Percentiles rank a stretch among this genome's conserved stretches.
These are phyloP conservation scores for Keiferia lycopersicella DNA, from an alignment of 2,888 invertebrate genomes.

Conservation along the genomic window DNA sequence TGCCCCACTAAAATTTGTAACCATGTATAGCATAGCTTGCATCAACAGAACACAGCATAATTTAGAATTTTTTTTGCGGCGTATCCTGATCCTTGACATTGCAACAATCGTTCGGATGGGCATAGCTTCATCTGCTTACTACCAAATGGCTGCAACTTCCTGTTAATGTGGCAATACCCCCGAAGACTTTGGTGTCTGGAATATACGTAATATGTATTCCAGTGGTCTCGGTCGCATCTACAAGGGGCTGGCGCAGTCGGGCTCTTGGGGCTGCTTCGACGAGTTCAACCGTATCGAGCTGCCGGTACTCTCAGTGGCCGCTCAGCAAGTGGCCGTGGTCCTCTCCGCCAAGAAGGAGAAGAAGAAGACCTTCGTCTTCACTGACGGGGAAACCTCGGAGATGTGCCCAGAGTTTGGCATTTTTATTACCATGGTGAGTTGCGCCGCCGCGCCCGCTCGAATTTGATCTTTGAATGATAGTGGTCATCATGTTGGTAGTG, in stretches of 20 bases:
- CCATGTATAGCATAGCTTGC: too few species aligned
- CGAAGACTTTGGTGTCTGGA: too few species aligned
- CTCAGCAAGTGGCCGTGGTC: conserved; percentile 97
- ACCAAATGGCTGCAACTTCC: background rate
- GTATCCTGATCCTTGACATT: background rate
- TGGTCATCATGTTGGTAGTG: too few species aligned
- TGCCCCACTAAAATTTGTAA: too few species aligned
- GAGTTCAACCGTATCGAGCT: conserved; percentile 98
- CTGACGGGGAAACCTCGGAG: conserved; percentile 95
- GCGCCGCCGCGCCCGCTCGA: too few species aligned
- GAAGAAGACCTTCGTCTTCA: conserved; percentile 94
- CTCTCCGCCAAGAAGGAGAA: conserved; percentile 96
- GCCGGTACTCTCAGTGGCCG: conserved; percentile 93
- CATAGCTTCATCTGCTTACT: too few species aligned
- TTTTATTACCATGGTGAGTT: conserved; percentile 95
- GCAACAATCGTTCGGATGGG: too few species aligned
- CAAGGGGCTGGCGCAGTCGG: conserved; percentile 97
- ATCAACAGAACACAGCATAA: too few species aligned
- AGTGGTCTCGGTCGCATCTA: conserved; percentile 97
- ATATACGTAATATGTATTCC: conserved; percentile 31
- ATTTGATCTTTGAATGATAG: too few species aligned
- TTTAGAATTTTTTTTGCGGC: too few species aligned
- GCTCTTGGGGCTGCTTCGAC: conserved; percentile 99
- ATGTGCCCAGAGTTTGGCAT: conserved; percentile 98
- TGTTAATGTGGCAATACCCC: background rate